phyloP scores from a whole-genome alignment of 2,888 invertebrate genomes.

The Eupithecia subfuscata region DNA sequence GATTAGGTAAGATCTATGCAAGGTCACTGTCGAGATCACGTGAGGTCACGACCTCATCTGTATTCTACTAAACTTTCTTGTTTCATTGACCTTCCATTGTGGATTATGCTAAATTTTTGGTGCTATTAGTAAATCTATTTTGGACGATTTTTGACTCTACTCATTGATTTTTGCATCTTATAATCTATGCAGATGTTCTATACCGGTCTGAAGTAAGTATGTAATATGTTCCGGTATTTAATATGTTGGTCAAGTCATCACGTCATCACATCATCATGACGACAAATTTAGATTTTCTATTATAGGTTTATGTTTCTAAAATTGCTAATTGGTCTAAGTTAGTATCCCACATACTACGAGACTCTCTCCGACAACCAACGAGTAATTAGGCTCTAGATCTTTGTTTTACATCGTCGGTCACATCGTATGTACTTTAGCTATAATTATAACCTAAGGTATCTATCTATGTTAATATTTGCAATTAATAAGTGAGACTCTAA shows the following conservation, averaged over 20 bases:
- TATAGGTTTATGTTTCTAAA: no score
- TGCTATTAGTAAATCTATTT: neutral
- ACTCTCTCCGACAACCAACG: no score
- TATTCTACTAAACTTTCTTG: constrained; percentile 54
- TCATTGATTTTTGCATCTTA: neutral
- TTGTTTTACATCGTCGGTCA: no score
- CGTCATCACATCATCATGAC: no score
- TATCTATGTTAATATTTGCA: no score
- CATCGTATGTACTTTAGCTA: no score
- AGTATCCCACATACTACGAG: no score
- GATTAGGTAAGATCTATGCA: constrained; percentile 22
- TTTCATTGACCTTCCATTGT: constrained; percentile 39
- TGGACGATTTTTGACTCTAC: neutral
- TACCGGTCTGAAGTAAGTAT: neutral
- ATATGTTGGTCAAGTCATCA: no score
- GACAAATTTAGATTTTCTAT: no score
- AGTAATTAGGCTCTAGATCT: no score
- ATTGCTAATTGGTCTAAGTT: no score
- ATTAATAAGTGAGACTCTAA: neutral
- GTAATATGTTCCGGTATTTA: neutral
- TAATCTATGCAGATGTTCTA: neutral
- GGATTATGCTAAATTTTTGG: neutral
- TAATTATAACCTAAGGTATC: no score
- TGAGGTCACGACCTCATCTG: constrained; percentile 53
- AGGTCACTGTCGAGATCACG: constrained; percentile 55